Evolutionary conservation across 2,797 vertebrate species (phyloP).

Genomic region (Bufotes viridis): DNA sequence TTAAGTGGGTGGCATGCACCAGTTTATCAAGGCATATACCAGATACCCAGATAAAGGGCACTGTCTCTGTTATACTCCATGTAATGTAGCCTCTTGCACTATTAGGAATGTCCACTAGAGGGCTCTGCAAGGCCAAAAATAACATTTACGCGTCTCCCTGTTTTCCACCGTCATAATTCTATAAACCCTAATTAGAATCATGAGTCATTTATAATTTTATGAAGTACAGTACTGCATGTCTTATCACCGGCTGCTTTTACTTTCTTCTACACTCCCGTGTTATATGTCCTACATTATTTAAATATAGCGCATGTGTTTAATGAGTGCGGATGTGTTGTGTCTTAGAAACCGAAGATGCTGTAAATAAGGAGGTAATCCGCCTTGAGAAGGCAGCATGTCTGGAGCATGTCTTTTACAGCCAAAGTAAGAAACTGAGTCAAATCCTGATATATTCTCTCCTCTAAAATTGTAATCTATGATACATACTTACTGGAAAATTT

Average conservation of each 20-base stretch:
- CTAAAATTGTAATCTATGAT: background rate
- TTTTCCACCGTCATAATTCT: conserved; percentile 43
- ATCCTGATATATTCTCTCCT: background rate
- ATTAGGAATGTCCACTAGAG: conserved; percentile 74
- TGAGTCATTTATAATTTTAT: conserved; percentile 67
- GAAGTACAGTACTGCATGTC: conserved; percentile 61
- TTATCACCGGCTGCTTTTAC: conserved; percentile 64
- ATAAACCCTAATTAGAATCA: conserved; percentile 69
- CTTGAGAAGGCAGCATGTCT: background rate
- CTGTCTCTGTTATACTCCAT: background rate
- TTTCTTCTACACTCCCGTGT: conserved; percentile 69
- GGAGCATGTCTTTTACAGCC: background rate
- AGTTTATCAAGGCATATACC: background rate
- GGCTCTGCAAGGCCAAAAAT: conserved; percentile 80
- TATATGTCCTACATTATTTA: conserved; percentile 71
- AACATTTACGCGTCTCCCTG: background rate
- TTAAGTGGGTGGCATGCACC: background rate
- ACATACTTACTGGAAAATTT: background rate
- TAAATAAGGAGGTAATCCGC: conserved; percentile 25
- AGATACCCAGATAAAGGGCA: background rate
- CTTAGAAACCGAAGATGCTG: background rate
- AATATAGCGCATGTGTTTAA: conserved; percentile 54
- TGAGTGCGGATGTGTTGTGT: background rate
- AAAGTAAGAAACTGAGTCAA: background rate
- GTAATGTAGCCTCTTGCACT: background rate